A percentile compares a stretch with the other conserved stretches of the same genome.
Evolutionary conservation across 2,888 invertebrate genomes (phyloP).

Genomic region (Ormia ochracea): DNA sequence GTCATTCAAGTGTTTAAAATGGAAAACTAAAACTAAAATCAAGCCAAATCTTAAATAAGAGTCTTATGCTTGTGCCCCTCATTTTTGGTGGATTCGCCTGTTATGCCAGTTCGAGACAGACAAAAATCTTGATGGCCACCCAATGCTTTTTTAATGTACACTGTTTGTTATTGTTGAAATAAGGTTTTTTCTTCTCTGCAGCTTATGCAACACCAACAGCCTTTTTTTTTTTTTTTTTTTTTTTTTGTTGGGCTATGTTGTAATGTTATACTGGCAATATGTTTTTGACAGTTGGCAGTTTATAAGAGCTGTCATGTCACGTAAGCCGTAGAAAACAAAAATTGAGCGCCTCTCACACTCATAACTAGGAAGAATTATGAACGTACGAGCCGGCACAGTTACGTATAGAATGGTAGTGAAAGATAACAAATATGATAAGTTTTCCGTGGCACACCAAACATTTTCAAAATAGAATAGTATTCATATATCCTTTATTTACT

Average conservation of each 20-base stretch:
- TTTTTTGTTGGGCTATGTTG: conserved; percentile 1
- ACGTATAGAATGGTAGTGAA: too few relatives aligned
- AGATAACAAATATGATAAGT: too few relatives aligned
- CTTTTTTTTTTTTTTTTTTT: conserved; percentile 10
- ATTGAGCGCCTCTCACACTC: neutral
- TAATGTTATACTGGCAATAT: conserved; percentile 54
- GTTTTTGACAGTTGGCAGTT: conserved; percentile 61
- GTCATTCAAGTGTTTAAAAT: conserved; percentile 30
- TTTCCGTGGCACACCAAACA: too few relatives aligned
- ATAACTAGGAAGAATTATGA: conserved; percentile 4
- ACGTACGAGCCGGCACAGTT: too few relatives aligned
- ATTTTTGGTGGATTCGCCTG: conserved; percentile 33
- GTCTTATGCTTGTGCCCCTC: neutral
- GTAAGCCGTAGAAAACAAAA: conserved; percentile 4
- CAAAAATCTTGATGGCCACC: conserved; percentile 56
- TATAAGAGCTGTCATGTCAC: conserved; percentile 49
- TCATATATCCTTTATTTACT: too few relatives aligned
- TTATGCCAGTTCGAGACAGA: conserved; percentile 28
- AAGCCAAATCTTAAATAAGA: conserved; percentile 11
- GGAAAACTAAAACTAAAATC: neutral
- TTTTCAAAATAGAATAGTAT: too few relatives aligned
- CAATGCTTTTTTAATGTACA: conserved; percentile 29
- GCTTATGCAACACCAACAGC: conserved; percentile 34
- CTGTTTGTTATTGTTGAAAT: neutral
- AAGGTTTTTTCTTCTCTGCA: neutral